A percentile compares a stretch with the other conserved stretches of the same genome.
phyloP scores from a whole-genome alignment of 2,113 vertebrate genomes.

The Eubucco bourcierii region DNA sequence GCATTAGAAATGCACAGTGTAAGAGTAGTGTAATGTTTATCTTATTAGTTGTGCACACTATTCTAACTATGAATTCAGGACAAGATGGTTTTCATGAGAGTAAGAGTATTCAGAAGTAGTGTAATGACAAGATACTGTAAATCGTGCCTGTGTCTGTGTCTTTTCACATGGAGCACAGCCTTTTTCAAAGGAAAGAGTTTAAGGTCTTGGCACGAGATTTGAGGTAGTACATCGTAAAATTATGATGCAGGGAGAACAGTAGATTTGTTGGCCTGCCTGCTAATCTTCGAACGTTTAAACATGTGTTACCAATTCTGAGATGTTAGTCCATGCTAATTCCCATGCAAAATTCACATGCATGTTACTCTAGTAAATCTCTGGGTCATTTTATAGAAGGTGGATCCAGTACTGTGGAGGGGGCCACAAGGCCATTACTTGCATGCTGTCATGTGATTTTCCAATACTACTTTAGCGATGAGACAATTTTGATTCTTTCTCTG shows the following conservation, averaged over 20 bases:
- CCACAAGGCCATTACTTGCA: not conserved
- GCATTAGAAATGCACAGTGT: not conserved
- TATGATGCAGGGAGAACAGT: not conserved
- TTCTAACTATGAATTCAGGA: not conserved
- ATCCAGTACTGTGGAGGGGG: not conserved
- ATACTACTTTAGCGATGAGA: not conserved
- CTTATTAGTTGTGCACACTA: not conserved
- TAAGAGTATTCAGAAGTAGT: not conserved
- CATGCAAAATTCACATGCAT: not conserved
- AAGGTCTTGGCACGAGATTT: not conserved
- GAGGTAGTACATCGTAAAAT: not conserved
- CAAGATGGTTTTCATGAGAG: not conserved
- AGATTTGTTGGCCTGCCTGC: not conserved
- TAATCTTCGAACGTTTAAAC: not conserved
- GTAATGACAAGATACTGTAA: not conserved
- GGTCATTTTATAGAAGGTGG: not conserved
- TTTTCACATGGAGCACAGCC: not conserved
- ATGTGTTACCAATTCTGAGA: not conserved
- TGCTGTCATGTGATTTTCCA: not conserved
- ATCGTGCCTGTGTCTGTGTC: accelerated
- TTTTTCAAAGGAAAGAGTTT: not conserved
- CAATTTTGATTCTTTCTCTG: not conserved
- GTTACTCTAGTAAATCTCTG: not conserved
- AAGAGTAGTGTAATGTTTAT: not conserved
- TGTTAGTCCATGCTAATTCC: not conserved